Evolutionary conservation across 1,140 invertebrate species (phyloP).

Genomic region (Araneus ventricosus): DNA sequence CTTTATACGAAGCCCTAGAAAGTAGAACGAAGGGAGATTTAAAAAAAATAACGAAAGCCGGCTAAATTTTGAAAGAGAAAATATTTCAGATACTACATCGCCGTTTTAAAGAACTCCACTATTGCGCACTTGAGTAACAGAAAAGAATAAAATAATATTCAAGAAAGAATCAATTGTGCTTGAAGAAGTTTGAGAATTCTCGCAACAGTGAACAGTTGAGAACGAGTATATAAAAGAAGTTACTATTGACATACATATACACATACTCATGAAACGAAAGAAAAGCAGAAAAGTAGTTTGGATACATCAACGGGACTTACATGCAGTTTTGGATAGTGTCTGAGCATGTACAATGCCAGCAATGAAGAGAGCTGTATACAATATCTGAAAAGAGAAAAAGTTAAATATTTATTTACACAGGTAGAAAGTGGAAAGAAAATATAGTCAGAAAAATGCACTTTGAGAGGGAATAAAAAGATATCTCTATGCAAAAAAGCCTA

Average conservation of each 20-base stretch:
- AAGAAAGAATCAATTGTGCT: neutral
- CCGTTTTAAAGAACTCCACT: neutral
- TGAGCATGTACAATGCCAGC: slow-evolving; percentile 48
- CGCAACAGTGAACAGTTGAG: neutral
- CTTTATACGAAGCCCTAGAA: neutral
- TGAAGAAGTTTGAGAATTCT: neutral
- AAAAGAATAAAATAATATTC: neutral
- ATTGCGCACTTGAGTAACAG: neutral
- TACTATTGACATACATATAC: neutral
- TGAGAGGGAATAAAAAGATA: too few relatives aligned
- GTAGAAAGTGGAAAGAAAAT: neutral
- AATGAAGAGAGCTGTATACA: slow-evolving; percentile 52
- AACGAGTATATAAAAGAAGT: neutral
- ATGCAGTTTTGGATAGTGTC: neutral
- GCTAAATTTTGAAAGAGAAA: slow-evolving; percentile 5
- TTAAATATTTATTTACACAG: neutral
- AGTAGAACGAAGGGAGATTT: neutral
- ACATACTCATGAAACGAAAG: neutral
- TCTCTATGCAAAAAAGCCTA: too few relatives aligned
- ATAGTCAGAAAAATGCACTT: neutral
- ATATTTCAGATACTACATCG: neutral
- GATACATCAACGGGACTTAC: slow-evolving; percentile 39
- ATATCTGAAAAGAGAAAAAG: slow-evolving; percentile 40
- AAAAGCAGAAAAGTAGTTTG: too few relatives aligned
- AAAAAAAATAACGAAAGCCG: neutral